Percentiles rank a stretch among this genome's conserved stretches.
Evolutionary conservation across 2,888 invertebrate genomes (phyloP).

Genomic region (Seira sanloemensis): DNA sequence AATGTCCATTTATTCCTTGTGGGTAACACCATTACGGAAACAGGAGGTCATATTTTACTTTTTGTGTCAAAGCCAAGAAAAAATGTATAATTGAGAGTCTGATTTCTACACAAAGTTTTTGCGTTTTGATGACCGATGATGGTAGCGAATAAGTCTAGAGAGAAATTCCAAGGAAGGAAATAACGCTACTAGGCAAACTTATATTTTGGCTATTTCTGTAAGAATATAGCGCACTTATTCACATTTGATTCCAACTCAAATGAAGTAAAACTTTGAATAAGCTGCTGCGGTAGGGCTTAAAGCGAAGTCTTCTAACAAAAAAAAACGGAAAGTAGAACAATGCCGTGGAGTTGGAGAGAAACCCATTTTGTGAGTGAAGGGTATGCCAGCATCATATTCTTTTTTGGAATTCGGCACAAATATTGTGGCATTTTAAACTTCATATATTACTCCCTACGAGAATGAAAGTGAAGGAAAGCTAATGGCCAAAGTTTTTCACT

Average conservation of each 20-base stretch:
- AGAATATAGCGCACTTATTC: not conserved
- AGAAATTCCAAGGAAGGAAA: too few species aligned
- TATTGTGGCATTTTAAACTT: not conserved
- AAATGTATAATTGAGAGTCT: conserved; percentile 22
- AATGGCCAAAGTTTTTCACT: conserved; percentile 55
- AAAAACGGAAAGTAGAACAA: not conserved
- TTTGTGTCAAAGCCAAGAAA: not conserved
- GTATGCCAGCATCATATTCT: not conserved
- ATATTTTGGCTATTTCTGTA: not conserved
- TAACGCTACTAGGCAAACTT: not conserved
- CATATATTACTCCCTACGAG: conserved; percentile 18
- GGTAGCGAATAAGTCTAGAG: not conserved
- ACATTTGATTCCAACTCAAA: not conserved
- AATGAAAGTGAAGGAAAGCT: conserved; percentile 31
- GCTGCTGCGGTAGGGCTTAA: not conserved
- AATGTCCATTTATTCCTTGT: conserved; percentile 25
- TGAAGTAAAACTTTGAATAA: not conserved
- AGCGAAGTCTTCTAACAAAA: not conserved
- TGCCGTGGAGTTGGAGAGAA: not conserved
- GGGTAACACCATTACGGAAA: conserved; percentile 40
- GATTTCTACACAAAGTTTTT: not conserved
- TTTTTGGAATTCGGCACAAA: not conserved
- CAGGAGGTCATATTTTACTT: conserved; percentile 34
- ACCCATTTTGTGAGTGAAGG: not conserved
- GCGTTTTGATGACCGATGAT: not conserved